Evolutionary conservation across 2,888 invertebrate species (phyloP).

Genomic region (Thereva unica): DNA sequence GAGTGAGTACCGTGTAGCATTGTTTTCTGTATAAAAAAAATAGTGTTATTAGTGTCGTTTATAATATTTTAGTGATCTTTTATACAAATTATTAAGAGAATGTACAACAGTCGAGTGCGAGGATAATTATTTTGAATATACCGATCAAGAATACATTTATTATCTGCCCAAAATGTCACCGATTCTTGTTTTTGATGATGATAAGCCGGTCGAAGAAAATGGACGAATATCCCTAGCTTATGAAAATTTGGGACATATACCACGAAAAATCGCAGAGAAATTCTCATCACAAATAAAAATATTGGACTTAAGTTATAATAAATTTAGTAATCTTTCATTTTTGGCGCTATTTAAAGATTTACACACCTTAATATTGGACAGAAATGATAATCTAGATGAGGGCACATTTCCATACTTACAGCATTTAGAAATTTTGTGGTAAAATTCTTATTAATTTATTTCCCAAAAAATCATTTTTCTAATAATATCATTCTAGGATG

Average conservation of each 20-base stretch:
- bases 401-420: constrained; percentile 73
- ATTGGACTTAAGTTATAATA: constrained; percentile 74
- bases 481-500: constrained; percentile 58
- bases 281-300: constrained; percentile 66
- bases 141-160: too few species aligned
- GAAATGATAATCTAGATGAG: constrained; percentile 73
- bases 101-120: too few species aligned
- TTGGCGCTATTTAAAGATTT: constrained; percentile 72
- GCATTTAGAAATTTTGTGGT: constrained; percentile 77
- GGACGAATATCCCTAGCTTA: constrained; percentile 70
- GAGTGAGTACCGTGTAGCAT: too few species aligned
- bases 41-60: too few species aligned
- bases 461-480: background rate
- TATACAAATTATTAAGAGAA: too few species aligned
- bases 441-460: constrained; percentile 43
- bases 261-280: constrained; percentile 66
- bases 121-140: too few species aligned
- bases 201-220: constrained; percentile 58
- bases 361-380: constrained; percentile 79
- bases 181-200: constrained; percentile 42
- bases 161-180: too few species aligned
- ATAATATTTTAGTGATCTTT: too few species aligned
- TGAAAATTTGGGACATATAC: constrained; percentile 68
- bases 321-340: constrained; percentile 75
- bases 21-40: too few species aligned